phyloP scores from a whole-genome alignment of 2,888 invertebrate genomes.

The Flexamia atlantica region DNA sequence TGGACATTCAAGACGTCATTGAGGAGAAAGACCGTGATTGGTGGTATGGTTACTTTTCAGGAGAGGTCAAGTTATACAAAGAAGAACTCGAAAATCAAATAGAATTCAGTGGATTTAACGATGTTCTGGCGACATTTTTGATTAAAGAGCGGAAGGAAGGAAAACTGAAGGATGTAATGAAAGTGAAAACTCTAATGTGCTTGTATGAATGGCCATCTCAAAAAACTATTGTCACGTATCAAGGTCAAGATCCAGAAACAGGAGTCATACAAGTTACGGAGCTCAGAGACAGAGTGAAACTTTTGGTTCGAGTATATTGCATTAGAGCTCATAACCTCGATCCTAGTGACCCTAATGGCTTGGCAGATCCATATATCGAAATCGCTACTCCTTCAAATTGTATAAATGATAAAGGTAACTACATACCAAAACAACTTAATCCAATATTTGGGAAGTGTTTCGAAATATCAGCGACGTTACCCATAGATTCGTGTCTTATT shows the following conservation, averaged over 20 bases:
- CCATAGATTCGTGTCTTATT: constrained; percentile 85
- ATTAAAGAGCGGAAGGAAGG: constrained; percentile 32
- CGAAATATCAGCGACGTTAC: constrained; percentile 85
- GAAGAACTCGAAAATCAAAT: constrained; percentile 41
- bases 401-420: constrained; percentile 83
- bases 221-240: constrained; percentile 74
- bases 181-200: constrained; percentile 36
- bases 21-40: constrained; percentile 76
- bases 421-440: constrained; percentile 85
- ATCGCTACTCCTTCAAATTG: constrained; percentile 82
- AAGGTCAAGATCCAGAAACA: constrained; percentile 78
- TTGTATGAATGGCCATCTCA: constrained; percentile 73
- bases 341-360: constrained; percentile 82
- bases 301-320: constrained; percentile 87
- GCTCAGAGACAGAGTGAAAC: constrained; percentile 79
- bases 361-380: constrained; percentile 88
- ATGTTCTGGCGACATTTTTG: constrained; percentile 55
- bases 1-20: background rate
- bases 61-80: constrained; percentile 11
- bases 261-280: constrained; percentile 82
- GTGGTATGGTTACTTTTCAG: constrained; percentile 77
- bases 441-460: constrained; percentile 91
- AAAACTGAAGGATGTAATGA: background rate
- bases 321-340: constrained; percentile 84
- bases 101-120: constrained; percentile 46